Evolutionary conservation across 2,888 invertebrate genomes (phyloP), one percentile per base, ranked within the genome.

Genomic region (Sinelater perroti): DNA sequence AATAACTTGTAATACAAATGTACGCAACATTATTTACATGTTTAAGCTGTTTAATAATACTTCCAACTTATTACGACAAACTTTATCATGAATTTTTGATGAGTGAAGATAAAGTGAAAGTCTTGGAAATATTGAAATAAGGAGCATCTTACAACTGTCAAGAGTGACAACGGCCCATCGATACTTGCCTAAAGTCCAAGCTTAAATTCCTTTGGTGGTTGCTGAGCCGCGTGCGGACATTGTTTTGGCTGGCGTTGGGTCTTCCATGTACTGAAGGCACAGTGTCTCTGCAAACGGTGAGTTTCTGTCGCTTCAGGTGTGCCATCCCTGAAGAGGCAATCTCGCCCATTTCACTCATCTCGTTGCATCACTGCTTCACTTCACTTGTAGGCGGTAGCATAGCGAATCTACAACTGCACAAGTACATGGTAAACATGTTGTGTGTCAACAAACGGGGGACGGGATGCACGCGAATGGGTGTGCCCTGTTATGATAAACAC

Each of bases 181-280:
- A 6, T 2, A 59, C 65, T 67, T 80, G 93, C 93, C 92, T 89
- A 80, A 93, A 93, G 79, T 93, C 93, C 78, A 93, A 83, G 76
- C 93, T 93, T 73, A 93, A 86, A 80, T 94, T 93, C 76, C 93
- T 86, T 80, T 93, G 93, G 80, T 94, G 93, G 67, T 83, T 85
- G 69, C 83, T 83, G 67, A 85, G 77, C 72, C 83, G 78, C 60
- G 80, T 81, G 70, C 82, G 81, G 61, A 74, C 75, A 68, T 77
- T 80, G 67, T 76, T 80, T 63, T 78, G 74, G 45, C 77, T 69
- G 61, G 78, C 73, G 66, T 77, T 80, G 60, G 82, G 79, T 61
- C 82, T 79, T 63, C 84, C 84, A 69, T 85, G 85, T 31, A 85
- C 85, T 54, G 83, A 81, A 64, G 85, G 84, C 69, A 85, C 82